These are phyloP conservation scores for Pseudoips prasinana DNA, from an alignment of 2,888 invertebrate species.

Conservation along the genomic window DNA sequence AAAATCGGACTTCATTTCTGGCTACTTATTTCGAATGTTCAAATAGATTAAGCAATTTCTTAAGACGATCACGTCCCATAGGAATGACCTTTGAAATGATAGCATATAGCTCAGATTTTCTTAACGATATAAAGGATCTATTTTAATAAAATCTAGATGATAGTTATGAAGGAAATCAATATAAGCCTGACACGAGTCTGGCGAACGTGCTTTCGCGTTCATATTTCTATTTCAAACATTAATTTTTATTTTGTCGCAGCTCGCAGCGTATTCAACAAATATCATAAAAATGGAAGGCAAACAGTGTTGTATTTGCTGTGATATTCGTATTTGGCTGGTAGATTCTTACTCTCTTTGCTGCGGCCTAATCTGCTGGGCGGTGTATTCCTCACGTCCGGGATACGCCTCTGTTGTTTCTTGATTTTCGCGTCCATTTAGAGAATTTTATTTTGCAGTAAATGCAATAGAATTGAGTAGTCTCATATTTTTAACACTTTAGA, in stretches of 20 bases:
- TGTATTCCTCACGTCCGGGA: conserved; percentile 64
- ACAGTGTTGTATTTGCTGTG: conserved; percentile 71
- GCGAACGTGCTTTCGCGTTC: conserved; percentile 50
- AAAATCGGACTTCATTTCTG: too few species aligned
- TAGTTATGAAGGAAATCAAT: too few species aligned
- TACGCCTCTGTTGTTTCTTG: conserved; percentile 68
- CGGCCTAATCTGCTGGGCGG: conserved; percentile 64
- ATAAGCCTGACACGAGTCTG: conserved; percentile 17
- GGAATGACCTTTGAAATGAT: too few species aligned
- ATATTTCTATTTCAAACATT: conserved; percentile 53
- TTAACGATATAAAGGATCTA: too few species aligned
- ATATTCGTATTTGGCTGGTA: conserved; percentile 56
- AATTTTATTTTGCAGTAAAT: conserved; percentile 13
- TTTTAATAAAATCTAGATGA: too few species aligned
- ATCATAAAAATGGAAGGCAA: conserved; percentile 75
- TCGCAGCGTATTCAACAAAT: conserved; percentile 52
- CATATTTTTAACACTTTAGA: too few species aligned
- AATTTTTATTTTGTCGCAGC: conserved; percentile 53
- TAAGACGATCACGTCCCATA: too few species aligned
- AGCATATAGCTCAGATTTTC: too few species aligned
- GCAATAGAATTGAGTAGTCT: too few species aligned
- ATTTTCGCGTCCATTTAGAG: conserved; percentile 43
- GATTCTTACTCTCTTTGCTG: conserved; percentile 69
- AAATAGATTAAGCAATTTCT: too few species aligned
- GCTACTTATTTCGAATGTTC: too few species aligned